These are phyloP conservation scores for Xanthia togata DNA, from an alignment of 2,888 invertebrate genomes.

Conservation along the genomic window DNA sequence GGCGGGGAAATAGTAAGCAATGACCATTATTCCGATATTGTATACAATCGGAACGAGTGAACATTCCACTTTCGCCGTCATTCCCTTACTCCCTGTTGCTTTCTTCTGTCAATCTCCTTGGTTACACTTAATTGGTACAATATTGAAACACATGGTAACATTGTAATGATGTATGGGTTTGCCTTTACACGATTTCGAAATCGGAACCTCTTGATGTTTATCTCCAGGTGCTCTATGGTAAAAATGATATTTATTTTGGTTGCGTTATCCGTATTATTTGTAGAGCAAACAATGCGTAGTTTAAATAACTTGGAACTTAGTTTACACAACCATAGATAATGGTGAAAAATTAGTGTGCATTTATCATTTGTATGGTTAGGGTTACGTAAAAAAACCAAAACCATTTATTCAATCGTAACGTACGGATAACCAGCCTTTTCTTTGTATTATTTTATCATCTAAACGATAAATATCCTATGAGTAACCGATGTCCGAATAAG, in stretches of 20 bases:
- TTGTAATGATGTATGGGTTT: slow-evolving; percentile 58
- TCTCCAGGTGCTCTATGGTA: slow-evolving; percentile 54
- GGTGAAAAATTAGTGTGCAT: slow-evolving; percentile 30
- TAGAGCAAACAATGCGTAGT: slow-evolving; percentile 38
- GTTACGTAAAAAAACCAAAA: slow-evolving; percentile 28
- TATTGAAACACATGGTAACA: slow-evolving; percentile 70
- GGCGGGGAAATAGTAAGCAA: slow-evolving; percentile 66
- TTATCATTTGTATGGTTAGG: slow-evolving; percentile 31
- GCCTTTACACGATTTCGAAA: slow-evolving; percentile 50
- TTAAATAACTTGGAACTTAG: slow-evolving; percentile 22
- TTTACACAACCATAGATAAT: slow-evolving; percentile 52
- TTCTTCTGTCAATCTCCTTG: slow-evolving; percentile 84
- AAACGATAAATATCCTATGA: not conserved
- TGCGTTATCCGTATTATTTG: slow-evolving; percentile 43
- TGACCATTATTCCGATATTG: slow-evolving; percentile 73
- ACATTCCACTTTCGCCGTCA: slow-evolving; percentile 81
- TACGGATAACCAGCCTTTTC: not conserved
- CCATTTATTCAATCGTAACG: not conserved
- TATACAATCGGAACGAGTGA: slow-evolving; percentile 75
- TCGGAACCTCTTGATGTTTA: slow-evolving; percentile 38
- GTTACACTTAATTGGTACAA: slow-evolving; percentile 82
- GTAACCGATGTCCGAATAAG: not conserved
- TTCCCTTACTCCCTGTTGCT: slow-evolving; percentile 76
- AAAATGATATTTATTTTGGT: slow-evolving; percentile 37
- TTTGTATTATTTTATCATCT: not conserved